These are phyloP conservation scores for Tridacna crocea DNA, from an alignment of 2,888 invertebrate genomes.

Conservation along the genomic window DNA sequence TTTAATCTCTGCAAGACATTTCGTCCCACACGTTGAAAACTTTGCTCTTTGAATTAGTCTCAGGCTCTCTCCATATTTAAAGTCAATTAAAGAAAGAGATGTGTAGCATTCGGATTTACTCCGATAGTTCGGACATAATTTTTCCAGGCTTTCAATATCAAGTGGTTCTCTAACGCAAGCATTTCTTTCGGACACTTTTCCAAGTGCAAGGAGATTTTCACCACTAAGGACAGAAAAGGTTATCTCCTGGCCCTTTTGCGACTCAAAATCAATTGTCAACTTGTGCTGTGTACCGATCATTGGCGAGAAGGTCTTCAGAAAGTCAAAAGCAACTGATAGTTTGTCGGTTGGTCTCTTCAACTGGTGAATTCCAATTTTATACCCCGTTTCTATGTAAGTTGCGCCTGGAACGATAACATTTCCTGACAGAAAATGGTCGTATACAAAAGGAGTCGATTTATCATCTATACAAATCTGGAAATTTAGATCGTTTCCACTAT, in stretches of 20 bases:
- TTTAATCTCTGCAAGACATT: conserved; percentile 57
- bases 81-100: background rate
- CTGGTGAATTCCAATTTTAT: conserved; percentile 34
- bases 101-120: background rate
- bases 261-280: too few species aligned
- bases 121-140: background rate
- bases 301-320: conserved; percentile 25
- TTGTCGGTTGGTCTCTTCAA: background rate
- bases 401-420: conserved; percentile 57
- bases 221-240: too few species aligned
- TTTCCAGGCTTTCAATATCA: background rate
- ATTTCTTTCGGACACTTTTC: too few species aligned
- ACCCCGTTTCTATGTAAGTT: conserved; percentile 49
- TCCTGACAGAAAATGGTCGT: conserved; percentile 50
- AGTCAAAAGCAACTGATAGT: conserved; percentile 21
- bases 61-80: background rate
- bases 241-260: too few species aligned
- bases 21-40: conserved; percentile 46
- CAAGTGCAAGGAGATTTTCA: too few species aligned
- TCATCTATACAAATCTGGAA: conserved; percentile 44
- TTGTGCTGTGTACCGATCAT: background rate
- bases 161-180: background rate
- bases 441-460: conserved; percentile 55
- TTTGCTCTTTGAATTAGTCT: background rate
- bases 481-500: background rate